Evolutionary conservation across 2,797 vertebrate species (phyloP).

Genomic region (Onychomys arenicola): DNA sequence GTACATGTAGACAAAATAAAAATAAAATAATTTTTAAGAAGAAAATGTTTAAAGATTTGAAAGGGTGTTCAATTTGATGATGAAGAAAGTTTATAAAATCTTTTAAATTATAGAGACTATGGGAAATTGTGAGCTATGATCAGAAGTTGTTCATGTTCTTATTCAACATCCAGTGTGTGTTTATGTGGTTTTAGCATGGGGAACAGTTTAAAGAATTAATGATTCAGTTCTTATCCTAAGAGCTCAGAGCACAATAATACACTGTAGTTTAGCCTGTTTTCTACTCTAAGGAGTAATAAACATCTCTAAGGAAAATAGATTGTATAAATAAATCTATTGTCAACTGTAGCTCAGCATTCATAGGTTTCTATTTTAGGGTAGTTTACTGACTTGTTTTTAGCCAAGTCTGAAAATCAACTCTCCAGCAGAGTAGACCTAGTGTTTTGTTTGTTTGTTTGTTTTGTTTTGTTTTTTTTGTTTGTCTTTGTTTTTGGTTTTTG

Average conservation of each 20-base stretch:
- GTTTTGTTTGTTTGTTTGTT: neutral
- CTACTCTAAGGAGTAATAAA: constrained; percentile 40
- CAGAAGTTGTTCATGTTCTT: constrained; percentile 37
- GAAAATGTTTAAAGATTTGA: neutral
- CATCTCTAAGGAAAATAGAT: constrained; percentile 46
- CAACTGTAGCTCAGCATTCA: constrained; percentile 28
- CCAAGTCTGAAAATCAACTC: constrained; percentile 45
- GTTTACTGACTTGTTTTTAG: constrained; percentile 38
- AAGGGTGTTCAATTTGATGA: constrained; percentile 45
- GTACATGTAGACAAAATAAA: neutral
- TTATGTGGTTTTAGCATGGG: neutral
- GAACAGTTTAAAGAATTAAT: neutral
- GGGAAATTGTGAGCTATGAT: constrained; percentile 35
- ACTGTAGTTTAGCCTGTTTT: neutral
- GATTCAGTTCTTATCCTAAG: constrained; percentile 16
- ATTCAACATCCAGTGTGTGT: constrained; percentile 30
- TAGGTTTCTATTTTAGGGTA: constrained; percentile 24
- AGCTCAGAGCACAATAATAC: neutral
- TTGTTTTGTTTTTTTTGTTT: too few relatives aligned
- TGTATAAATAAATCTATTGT: neutral
- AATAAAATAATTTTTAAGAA: neutral
- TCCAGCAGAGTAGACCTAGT: neutral
- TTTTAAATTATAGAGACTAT: constrained; percentile 40
- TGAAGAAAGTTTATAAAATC: constrained; percentile 42
- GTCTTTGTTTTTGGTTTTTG: neutral